Conservation (phyloP, 2,113 vertebrate genomes). For the Crotophaga sulcirostris region DNA sequence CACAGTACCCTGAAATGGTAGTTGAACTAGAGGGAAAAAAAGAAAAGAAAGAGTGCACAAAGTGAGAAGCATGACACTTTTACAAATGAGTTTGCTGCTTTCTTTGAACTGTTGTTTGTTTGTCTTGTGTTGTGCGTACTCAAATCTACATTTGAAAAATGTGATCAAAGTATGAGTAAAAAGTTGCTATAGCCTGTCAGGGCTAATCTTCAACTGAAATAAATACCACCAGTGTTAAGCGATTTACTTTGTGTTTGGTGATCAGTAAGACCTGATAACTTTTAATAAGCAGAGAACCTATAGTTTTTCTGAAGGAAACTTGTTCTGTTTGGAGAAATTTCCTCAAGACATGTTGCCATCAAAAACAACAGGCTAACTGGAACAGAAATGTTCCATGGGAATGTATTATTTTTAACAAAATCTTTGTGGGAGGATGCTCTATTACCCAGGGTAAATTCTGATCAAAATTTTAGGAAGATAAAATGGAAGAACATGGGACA, state of each 20-base stretch:
- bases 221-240: not conserved
- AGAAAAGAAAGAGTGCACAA: not conserved
- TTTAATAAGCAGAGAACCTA: not conserved
- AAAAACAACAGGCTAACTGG: not conserved
- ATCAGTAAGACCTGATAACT: not conserved
- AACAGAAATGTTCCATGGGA: not conserved
- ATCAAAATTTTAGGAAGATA: not conserved
- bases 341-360: not conserved
- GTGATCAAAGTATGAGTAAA: not conserved
- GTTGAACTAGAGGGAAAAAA: conserved; percentile 53
- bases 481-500: not conserved
- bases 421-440: not conserved
- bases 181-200: not conserved
- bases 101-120: not conserved
- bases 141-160: not conserved
- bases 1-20: conserved; percentile 69
- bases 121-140: not conserved
- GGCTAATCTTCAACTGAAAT: not conserved
- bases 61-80: not conserved
- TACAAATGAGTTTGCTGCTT: not conserved
- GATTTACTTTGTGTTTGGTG: not conserved
- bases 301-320: not conserved
- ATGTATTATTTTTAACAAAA: not conserved
- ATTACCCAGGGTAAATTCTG: not conserved
- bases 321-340: not conserved